phyloP scores from a whole-genome alignment of 2,888 invertebrate genomes.

The Drosophila anomelani region DNA sequence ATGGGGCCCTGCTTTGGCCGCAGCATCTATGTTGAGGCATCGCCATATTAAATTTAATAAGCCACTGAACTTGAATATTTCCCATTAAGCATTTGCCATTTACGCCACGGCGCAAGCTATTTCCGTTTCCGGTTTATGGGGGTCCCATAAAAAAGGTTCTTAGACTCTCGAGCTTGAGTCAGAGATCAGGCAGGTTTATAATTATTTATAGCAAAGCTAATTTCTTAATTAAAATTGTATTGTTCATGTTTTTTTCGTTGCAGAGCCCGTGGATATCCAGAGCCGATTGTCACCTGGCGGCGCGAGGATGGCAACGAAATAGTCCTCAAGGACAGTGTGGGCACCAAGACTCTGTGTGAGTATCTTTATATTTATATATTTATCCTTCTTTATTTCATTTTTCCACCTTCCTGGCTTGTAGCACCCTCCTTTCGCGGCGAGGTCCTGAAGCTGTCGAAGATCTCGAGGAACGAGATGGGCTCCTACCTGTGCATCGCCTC shows the following conservation, averaged over 20 bases:
- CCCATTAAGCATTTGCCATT: slow-evolving; percentile 30
- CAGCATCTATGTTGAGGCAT: slow-evolving; percentile 13
- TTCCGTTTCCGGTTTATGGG: slow-evolving; percentile 8
- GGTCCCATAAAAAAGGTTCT: neutral
- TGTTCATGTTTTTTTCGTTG: neutral
- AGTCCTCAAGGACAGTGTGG: slow-evolving; percentile 89
- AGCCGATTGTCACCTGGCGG: slow-evolving; percentile 92
- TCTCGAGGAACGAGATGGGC: slow-evolving; percentile 95
- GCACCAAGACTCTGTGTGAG: slow-evolving; percentile 88
- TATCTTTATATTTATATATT: neutral
- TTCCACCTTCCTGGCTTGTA: slow-evolving; percentile 79
- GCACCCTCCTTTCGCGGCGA: slow-evolving; percentile 90
- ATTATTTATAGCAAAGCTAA: neutral
- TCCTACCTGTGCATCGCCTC: slow-evolving; percentile 95
- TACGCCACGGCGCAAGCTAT: slow-evolving; percentile 6
- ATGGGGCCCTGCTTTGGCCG: slow-evolving; percentile 7
- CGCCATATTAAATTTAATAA: slow-evolving; percentile 70
- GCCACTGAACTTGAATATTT: slow-evolving; percentile 53
- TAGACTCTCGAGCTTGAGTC: neutral
- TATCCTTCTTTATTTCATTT: slow-evolving; percentile 44
- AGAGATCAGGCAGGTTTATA: too few species aligned
- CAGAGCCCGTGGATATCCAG: slow-evolving; percentile 91
- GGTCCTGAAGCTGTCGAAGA: slow-evolving; percentile 90
- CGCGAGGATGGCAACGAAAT: slow-evolving; percentile 93
- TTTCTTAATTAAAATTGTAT: neutral